Conservation (phyloP, 2,888 invertebrate species). For the Eucera pruinosa region DNA sequence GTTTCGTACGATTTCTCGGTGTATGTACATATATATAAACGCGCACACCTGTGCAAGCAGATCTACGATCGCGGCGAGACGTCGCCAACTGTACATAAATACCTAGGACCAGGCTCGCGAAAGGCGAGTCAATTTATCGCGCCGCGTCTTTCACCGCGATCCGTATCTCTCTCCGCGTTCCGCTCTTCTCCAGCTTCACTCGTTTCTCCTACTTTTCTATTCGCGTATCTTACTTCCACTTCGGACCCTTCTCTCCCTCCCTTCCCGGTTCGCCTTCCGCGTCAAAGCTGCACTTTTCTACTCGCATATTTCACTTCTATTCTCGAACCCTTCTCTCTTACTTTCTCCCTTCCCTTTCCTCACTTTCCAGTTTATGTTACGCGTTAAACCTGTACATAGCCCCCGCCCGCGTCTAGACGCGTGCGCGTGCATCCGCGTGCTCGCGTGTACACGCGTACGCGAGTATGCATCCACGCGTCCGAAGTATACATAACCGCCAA, state of each 20-base stretch:
- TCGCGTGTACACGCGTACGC: background rate
- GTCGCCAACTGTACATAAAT: conserved; percentile 15
- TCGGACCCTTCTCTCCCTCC: no score
- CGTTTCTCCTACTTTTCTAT: no score
- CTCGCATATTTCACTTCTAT: background rate
- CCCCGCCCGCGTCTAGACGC: background rate
- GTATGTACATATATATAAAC: background rate
- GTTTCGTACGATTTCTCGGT: background rate
- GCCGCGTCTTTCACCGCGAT: background rate
- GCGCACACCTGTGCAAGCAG: background rate
- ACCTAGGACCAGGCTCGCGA: conserved; percentile 1
- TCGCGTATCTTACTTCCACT: no score
- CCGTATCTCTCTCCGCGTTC: background rate
- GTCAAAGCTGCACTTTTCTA: no score
- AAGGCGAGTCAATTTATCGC: background rate
- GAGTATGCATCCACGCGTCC: background rate
- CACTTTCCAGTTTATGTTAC: conserved; percentile 11
- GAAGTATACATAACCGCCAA: conserved; percentile 33
- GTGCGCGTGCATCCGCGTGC: no score
- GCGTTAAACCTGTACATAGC: conserved; percentile 43
- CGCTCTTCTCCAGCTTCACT: background rate
- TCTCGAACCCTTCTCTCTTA: background rate
- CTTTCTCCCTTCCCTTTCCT: background rate
- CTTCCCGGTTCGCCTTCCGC: no score
- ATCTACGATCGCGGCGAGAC: background rate